A percentile compares a stretch with the other conserved stretches of the same genome.
Conservation (phyloP, 1,140 invertebrate genomes). For the Platorchestia sp. region DNA sequence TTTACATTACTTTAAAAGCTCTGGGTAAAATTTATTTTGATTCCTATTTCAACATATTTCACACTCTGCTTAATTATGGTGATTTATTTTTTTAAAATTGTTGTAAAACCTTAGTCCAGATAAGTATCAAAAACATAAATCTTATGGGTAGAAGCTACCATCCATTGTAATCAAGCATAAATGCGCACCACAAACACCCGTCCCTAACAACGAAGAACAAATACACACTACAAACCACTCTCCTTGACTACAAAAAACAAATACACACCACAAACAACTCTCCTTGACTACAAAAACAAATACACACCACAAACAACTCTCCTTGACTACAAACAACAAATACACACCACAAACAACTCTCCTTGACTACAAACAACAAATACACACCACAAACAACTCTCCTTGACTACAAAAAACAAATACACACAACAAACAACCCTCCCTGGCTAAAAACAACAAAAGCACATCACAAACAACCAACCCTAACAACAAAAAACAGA, state of each 20-base stretch:
- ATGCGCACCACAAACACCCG: neutral
- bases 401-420: neutral
- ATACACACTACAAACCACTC: neutral
- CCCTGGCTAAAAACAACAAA: neutral
- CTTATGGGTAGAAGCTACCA: too few species aligned
- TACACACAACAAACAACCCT: slow-evolving; percentile 81
- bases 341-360: neutral
- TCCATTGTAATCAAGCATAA: too few species aligned
- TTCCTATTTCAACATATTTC: too few species aligned
- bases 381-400: neutral
- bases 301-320: neutral
- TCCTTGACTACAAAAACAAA: neutral
- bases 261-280: neutral
- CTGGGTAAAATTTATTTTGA: too few species aligned
- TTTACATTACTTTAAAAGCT: too few species aligned
- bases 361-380: neutral
- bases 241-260: neutral
- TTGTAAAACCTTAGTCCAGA: too few species aligned
- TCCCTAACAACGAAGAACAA: neutral
- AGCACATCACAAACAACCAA: neutral
- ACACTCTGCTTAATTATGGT: too few species aligned
- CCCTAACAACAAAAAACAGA: neutral
- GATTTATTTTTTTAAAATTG: too few species aligned
- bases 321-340: neutral
- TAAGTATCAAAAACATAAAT: too few species aligned